Evolutionary conservation across 2,888 invertebrate genomes (phyloP).

Genomic region (Ganaspis brasiliensis): DNA sequence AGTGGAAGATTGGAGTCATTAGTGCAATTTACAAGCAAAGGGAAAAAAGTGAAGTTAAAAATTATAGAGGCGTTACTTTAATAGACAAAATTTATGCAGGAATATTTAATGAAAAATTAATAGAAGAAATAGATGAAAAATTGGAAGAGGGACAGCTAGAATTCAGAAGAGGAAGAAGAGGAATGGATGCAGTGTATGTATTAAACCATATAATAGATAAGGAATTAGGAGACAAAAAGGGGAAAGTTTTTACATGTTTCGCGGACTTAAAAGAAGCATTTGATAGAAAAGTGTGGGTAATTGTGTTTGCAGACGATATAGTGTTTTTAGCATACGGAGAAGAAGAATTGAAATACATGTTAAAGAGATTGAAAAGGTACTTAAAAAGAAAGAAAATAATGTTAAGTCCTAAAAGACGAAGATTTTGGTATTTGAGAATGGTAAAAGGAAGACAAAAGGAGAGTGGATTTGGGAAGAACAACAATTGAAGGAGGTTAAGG

Average conservation of each 20-base stretch:
- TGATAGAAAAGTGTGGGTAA: background rate
- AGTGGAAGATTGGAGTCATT: background rate
- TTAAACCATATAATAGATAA: background rate
- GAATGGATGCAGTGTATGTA: background rate
- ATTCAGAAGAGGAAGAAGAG: conserved; percentile 6
- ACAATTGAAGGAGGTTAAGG: conserved; percentile 16
- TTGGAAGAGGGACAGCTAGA: background rate
- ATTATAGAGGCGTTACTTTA: conserved; percentile 36
- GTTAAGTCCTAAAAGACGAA: background rate
- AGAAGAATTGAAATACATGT: no score
- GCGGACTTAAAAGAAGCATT: background rate
- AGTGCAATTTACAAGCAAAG: conserved; percentile 27
- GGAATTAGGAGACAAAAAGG: background rate
- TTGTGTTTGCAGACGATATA: no score
- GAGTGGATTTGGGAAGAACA: no score
- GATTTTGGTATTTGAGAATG: conserved; percentile 6
- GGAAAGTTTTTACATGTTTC: background rate
- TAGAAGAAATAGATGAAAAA: conserved; percentile 25
- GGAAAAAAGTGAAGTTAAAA: background rate
- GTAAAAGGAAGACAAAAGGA: background rate
- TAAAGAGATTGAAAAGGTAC: no score
- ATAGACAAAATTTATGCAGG: conserved; percentile 22
- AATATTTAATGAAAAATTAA: conserved; percentile 14
- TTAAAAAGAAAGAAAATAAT: no score
- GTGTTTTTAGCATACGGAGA: no score